These are phyloP conservation scores for Apamea anceps DNA, from an alignment of 2,888 invertebrate genomes.

Conservation along the genomic window DNA sequence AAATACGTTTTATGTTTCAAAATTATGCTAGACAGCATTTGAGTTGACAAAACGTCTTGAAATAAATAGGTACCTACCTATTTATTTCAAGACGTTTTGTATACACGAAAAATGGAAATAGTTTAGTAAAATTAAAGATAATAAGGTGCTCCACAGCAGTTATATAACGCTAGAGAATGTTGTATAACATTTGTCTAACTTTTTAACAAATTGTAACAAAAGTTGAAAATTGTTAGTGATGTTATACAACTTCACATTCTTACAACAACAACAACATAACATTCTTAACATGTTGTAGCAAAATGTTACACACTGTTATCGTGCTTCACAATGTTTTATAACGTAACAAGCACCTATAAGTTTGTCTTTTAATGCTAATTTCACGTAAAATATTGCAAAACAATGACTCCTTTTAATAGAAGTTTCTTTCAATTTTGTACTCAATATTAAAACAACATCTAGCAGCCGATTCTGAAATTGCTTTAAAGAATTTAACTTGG, in stretches of 20 bases:
- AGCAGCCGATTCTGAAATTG: background rate
- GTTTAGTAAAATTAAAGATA: background rate
- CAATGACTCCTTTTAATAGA: background rate
- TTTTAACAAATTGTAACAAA: too few relatives aligned
- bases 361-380: conserved; percentile 36
- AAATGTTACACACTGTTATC: too few relatives aligned
- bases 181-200: too few relatives aligned
- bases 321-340: too few relatives aligned
- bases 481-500: background rate
- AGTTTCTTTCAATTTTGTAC: background rate
- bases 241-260: too few relatives aligned
- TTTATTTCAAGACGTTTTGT: too few relatives aligned
- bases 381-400: conserved; percentile 13
- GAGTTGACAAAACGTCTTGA: background rate
- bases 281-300: too few relatives aligned
- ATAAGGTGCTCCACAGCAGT: background rate
- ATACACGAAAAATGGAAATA: conserved; percentile 1
- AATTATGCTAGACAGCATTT: conserved; percentile 15
- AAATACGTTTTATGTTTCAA: conserved; percentile 22
- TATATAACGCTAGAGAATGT: too few relatives aligned
- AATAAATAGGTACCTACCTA: background rate
- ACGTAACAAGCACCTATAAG: too few relatives aligned
- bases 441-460: background rate
- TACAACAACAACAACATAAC: too few relatives aligned
- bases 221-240: too few relatives aligned